These are phyloP conservation scores for Cynaeus angustus DNA, from an alignment of 2,888 invertebrate species.

Conservation along the genomic window DNA sequence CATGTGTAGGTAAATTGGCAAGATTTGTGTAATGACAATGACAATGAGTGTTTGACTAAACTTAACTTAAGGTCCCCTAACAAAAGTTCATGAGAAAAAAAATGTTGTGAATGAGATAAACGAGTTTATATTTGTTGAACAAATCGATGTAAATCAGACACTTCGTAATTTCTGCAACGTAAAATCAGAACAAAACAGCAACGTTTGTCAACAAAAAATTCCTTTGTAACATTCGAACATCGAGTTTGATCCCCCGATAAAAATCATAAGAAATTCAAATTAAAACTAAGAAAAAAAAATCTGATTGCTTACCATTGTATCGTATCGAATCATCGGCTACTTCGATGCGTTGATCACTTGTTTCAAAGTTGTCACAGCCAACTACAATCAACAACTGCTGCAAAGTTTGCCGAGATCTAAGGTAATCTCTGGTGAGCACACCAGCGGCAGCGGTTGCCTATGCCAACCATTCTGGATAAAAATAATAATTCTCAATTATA, in stretches of 20 bases:
- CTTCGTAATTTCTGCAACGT: too few species aligned
- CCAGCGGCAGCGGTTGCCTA: slow-evolving; percentile 52
- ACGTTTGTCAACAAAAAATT: slow-evolving; percentile 30
- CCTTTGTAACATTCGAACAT: slow-evolving; percentile 16
- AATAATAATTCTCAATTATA: slow-evolving; percentile 43
- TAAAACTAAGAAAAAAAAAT: slow-evolving; percentile 4
- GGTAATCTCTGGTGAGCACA: slow-evolving; percentile 50
- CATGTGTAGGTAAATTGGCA: too few species aligned
- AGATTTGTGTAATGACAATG: too few species aligned
- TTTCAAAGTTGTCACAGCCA: slow-evolving; percentile 54
- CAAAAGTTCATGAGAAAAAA: too few species aligned
- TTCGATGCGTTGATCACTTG: slow-evolving; percentile 32
- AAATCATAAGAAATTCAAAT: too few species aligned
- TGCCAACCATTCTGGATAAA: slow-evolving; percentile 53
- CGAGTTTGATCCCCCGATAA: too few species aligned
- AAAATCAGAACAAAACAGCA: too few species aligned
- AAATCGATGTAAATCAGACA: too few species aligned
- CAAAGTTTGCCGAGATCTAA: slow-evolving; percentile 49
- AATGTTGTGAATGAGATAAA: not conserved
- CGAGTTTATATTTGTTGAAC: not conserved
- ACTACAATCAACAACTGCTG: slow-evolving; percentile 60
- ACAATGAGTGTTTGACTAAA: too few species aligned
- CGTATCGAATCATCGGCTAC: slow-evolving; percentile 12
- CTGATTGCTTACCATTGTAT: not conserved
- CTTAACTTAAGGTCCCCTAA: too few species aligned